Evolutionary conservation across 1,140 invertebrate species (phyloP).

Genomic region (Bathynomus jamesi): DNA sequence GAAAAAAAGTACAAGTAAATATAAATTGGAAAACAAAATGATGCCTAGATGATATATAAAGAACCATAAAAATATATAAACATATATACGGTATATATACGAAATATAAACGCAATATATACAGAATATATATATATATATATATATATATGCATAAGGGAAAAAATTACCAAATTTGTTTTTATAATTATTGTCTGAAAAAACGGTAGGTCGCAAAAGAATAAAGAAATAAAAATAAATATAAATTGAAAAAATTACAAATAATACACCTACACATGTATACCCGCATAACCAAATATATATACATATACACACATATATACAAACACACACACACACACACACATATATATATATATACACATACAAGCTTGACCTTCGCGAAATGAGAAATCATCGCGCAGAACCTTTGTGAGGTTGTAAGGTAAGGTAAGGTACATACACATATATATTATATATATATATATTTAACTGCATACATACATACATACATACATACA

Average conservation of each 20-base stretch:
- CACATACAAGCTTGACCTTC: not conserved
- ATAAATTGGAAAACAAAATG: not conserved
- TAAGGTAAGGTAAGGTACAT: no score
- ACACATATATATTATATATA: not conserved
- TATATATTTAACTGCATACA: not conserved
- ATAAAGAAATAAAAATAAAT: not conserved
- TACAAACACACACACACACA: not conserved
- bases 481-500: not conserved
- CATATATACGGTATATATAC: not conserved
- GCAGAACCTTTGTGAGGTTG: no score
- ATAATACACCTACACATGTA: not conserved
- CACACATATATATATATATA: not conserved
- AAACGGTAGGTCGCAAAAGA: no score
- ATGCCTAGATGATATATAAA: not conserved
- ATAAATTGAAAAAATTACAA: not conserved
- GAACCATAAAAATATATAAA: not conserved
- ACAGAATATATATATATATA: not conserved
- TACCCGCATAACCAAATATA: not conserved
- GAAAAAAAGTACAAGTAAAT: no score
- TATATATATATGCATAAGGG: not conserved
- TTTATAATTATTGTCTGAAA: no score
- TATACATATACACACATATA: not conserved
- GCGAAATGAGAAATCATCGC: no score
- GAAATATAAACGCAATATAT: not conserved
- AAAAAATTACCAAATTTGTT: no score